phyloP scores from a whole-genome alignment of 2,113 vertebrate species.

The Tachuris rubrigastra region DNA sequence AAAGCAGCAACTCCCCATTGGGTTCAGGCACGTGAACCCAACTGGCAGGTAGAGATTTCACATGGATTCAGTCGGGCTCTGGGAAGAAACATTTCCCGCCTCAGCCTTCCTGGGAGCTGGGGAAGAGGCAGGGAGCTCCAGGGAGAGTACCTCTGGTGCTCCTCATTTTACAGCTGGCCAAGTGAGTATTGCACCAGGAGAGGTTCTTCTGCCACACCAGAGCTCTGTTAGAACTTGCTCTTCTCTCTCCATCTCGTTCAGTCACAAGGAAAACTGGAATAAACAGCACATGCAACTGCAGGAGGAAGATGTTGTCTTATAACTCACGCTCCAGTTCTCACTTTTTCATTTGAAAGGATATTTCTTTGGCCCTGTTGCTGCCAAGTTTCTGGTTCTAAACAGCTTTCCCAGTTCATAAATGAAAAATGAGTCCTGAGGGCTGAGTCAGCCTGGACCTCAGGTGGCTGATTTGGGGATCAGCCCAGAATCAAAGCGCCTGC shows the following conservation, averaged over 20 bases:
- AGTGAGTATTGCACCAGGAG: not conserved
- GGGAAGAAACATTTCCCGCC: not conserved
- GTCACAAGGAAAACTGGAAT: not conserved
- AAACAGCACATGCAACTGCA: not conserved
- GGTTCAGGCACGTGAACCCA: not conserved
- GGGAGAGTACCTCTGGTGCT: not conserved
- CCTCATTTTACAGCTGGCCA: constrained; percentile 30
- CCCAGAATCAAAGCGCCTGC: not conserved
- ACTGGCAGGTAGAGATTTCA: not conserved
- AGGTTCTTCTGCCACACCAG: not conserved
- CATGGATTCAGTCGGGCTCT: not conserved
- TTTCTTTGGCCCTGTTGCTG: not conserved
- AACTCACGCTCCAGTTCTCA: rapidly evolving
- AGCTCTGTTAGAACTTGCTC: not conserved
- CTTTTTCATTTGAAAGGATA: not conserved
- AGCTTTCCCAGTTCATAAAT: not conserved
- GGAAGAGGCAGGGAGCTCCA: not conserved
- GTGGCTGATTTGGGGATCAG: not conserved
- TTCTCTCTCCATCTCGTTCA: not conserved
- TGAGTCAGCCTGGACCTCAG: not conserved
- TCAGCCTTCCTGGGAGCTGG: not conserved
- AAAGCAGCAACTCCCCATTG: not conserved
- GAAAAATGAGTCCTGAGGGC: not conserved
- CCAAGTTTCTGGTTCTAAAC: not conserved
- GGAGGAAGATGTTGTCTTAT: not conserved